Conservation (phyloP, 53 echinoderm and acorn worm genomes). For the Henricia sp. region DNA sequence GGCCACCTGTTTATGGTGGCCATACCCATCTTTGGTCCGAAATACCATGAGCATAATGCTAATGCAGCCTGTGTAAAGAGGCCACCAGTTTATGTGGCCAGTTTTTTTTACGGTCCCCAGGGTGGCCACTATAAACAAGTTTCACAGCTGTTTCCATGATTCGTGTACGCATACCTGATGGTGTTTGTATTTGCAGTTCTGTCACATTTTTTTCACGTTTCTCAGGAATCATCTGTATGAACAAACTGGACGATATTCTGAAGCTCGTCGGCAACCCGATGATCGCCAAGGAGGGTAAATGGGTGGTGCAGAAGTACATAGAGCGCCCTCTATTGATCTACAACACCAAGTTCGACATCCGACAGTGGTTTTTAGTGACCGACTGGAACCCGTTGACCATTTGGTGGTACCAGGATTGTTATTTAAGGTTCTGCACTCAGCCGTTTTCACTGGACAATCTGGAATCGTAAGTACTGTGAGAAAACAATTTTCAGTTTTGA, state of each 20-base stretch:
- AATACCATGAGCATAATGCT: too few relatives aligned
- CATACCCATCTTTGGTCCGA: too few relatives aligned
- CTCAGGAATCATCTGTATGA: conserved; percentile 95
- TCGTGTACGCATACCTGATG: too few relatives aligned
- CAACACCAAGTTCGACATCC: conserved; percentile 97
- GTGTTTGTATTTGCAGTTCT: too few relatives aligned
- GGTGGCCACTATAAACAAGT: too few relatives aligned
- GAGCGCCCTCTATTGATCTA: conserved; percentile 98
- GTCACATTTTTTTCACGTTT: too few relatives aligned
- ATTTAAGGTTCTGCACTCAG: conserved; percentile 94
- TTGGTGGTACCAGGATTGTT: conserved; percentile 89
- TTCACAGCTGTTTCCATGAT: too few relatives aligned
- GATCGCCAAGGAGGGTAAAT: conserved; percentile 94
- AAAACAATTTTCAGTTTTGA: too few relatives aligned
- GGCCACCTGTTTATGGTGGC: too few relatives aligned
- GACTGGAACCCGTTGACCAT: conserved; percentile 98
- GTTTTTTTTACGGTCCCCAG: too few relatives aligned
- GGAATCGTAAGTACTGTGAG: conserved; percentile 92
- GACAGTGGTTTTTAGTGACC: conserved; percentile 98
- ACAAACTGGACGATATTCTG: conserved; percentile 88
- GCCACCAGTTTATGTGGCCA: too few relatives aligned
- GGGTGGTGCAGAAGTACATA: conserved; percentile 98
- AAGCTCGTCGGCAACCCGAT: conserved; percentile 90
- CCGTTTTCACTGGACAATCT: conserved; percentile 82
- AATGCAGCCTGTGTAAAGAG: too few relatives aligned